Percentiles rank a stretch among this genome's conserved stretches.
phyloP scores from a whole-genome alignment of 2,888 invertebrate species.

The Timema cristinae region DNA sequence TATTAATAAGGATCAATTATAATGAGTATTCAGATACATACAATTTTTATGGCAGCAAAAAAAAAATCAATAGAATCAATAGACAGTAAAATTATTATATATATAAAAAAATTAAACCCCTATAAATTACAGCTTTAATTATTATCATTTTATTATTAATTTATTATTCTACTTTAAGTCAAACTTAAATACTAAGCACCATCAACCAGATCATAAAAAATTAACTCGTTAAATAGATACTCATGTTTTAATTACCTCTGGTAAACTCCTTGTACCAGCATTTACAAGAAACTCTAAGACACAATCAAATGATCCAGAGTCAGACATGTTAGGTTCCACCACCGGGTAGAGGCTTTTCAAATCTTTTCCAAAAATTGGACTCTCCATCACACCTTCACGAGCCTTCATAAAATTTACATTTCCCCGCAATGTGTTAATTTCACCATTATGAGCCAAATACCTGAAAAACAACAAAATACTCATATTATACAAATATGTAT shows the following conservation, averaged over 20 bases:
- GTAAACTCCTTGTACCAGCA: conserved; percentile 84
- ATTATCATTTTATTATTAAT: not conserved
- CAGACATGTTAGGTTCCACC: conserved; percentile 95
- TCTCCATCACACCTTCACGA: conserved; percentile 96
- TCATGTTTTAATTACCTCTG: conserved; percentile 60
- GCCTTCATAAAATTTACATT: conserved; percentile 99
- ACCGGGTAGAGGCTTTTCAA: conserved; percentile 91
- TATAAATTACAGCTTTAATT: not conserved
- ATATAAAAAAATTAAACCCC: not conserved
- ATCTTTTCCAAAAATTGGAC: conserved; percentile 74
- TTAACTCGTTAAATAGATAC: not conserved
- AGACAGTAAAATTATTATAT: not conserved
- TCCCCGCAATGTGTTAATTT: conserved; percentile 97
- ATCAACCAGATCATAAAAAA: conserved; percentile 40
- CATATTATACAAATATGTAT: too few relatives aligned
- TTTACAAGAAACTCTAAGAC: conserved; percentile 94
- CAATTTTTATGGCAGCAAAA: too few relatives aligned
- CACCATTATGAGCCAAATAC: conserved; percentile 96
- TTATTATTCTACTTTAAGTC: not conserved
- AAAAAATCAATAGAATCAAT: too few relatives aligned
- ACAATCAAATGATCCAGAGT: conserved; percentile 97
- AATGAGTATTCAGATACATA: too few relatives aligned
- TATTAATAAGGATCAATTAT: too few relatives aligned
- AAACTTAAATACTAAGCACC: not conserved
- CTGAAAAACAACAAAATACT: conserved; percentile 45